Base-by-base conservation (phyloP, 2,888 invertebrate species). In the Corbicula japonica region DNA sequence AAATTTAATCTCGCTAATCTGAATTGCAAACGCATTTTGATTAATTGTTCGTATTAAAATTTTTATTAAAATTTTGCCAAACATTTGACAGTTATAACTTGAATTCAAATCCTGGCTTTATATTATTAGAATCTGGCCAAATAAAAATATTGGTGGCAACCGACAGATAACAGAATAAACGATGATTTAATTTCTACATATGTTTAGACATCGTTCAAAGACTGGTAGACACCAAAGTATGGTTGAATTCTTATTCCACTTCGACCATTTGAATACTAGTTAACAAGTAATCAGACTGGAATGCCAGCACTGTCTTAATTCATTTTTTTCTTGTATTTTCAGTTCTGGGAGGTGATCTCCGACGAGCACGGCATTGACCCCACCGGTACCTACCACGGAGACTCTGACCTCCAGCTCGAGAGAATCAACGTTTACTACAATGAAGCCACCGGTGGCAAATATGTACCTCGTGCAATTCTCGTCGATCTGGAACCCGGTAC, bases 401-500 rank as follows among this genome's bases (percentile, higher is more conserved):
- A 97, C 93, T 97, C 96, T 90, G 97, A 97, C 92, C 95, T 97
- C 81, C 98, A 98, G 94, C 94, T 97, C 89, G 98, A 98, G 93
- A 95, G 98, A 76, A 97, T 98, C 93, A 96, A 96, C 92, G 98
- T 98, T 71, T 98, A 98, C 94, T 98, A 97, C 95, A 97, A 97
- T 95, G 97, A 97, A 95, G 97, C 97, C 56, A 90, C 92, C 63
- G 87, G 86, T 48, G 97, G 97, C 89, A 98, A 98, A 94, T 98
- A 98, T 94, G 98, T 98, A 76, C 98, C 98, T 15, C 95, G 98
- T 86, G 98, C 98, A 90, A 96, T 98, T 92, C 95, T 98, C 79
- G 97, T 98, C 85, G 98, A 98, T 93, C 94, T 98, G 92, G 98
- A 98, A 94, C 98, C 98, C 61, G 98, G 98, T 86, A 98, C 98